Evolutionary conservation across 2,888 invertebrate species (phyloP), one percentile per base, ranked within the genome.

Genomic region (Pseudeuparius sepicola): DNA sequence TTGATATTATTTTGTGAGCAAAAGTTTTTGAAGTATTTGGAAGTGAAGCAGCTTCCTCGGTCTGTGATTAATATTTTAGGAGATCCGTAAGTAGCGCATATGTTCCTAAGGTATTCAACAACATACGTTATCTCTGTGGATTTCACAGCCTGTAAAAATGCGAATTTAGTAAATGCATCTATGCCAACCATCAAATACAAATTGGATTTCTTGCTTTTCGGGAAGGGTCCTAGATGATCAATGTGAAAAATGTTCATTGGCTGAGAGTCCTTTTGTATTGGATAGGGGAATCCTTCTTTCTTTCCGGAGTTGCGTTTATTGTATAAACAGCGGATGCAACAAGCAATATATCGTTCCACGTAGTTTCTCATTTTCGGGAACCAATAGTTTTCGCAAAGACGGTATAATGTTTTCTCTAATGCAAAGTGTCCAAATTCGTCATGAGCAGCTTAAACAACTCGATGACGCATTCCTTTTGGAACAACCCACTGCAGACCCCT

Each of bases 211-310:
- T 33, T 44, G 5, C 37, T 46, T 43, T 51, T 4, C 50, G 47
- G 38, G n/a, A 61, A 64, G 4, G 60, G 61, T 2, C 61, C 60
- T 3, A 63, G 34, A 40, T 64, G 62, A 42, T 64, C 63, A 1
- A 64, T 20, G n/a, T n/a, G n/a, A n/a, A n/a, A n/a, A n/a, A n/a
- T n/a, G n/a, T n/a, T n/a, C n/a, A n/a, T n/a, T n/a, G n/a, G n/a
- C n/a, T n/a, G n/a, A n/a, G n/a, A n/a, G n/a, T n/a, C n/a, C n/a
- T n/a, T n/a, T n/a, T n/a, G n/a, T n/a, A n/a, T n/a, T n/a, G n/a
- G n/a, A n/a, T n/a, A n/a, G n/a, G n/a, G n/a, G n/a, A n/a, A n/a
- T n/a, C n/a, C n/a, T n/a, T n/a, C 20, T 20, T 20, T 20, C n/a
- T n/a, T 28, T 28, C 4, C 7, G 10, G 10, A 25, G 5, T 47